Conservation (phyloP, 1,140 invertebrate species). For the Aphelinus atriplicis region DNA sequence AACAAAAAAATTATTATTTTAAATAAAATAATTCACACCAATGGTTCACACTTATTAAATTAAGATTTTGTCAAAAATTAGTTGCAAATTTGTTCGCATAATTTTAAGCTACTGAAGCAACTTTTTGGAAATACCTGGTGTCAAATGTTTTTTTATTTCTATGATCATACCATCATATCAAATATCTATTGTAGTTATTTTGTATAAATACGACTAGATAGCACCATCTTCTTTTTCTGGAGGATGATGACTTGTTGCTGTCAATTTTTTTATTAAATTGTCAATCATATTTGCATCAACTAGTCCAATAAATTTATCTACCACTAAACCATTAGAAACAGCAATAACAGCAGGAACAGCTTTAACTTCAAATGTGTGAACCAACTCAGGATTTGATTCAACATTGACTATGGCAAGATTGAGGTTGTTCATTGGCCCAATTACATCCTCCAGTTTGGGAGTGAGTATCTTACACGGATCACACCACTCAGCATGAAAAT, state of each 20-base stretch:
- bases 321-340: conserved; percentile 86
- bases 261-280: conserved; percentile 81
- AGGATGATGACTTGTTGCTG: conserved; percentile 43
- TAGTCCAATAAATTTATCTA: conserved; percentile 93
- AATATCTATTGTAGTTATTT: neutral
- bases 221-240: conserved; percentile 10
- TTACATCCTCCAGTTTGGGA: conserved; percentile 85
- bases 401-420: conserved; percentile 93
- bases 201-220: conserved; percentile 6
- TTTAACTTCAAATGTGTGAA: conserved; percentile 85
- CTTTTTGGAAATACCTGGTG: no score
- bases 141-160: neutral
- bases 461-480: conserved; percentile 95
- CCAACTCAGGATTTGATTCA: conserved; percentile 86
- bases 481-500: conserved; percentile 93
- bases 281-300: conserved; percentile 87
- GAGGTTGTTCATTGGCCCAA: conserved; percentile 80
- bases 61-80: no score
- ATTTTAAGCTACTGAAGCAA: no score
- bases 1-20: no score
- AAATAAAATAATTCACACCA: no score
- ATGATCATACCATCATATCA: conserved; percentile 1
- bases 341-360: conserved; percentile 92
- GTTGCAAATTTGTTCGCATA: no score
- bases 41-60: no score